Evolutionary conservation across 2,113 vertebrate genomes (phyloP).

Genomic region (Nothobranchius kuhntae): DNA sequence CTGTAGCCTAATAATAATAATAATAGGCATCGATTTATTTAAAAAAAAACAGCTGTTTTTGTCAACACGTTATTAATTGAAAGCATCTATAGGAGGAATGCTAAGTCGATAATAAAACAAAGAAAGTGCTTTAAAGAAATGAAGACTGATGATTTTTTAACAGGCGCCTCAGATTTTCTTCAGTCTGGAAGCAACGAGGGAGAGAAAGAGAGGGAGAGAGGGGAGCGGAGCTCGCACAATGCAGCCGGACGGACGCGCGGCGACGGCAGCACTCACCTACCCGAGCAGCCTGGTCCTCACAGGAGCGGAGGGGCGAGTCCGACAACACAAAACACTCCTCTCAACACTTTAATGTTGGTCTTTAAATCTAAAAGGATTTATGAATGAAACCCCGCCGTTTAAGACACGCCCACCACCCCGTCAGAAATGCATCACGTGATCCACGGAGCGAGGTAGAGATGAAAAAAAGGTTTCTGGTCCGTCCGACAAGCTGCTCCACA

Average conservation of each 20-base stretch:
- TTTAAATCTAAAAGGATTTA: slow-evolving; percentile 79
- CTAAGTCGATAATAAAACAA: no score
- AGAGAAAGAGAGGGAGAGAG: background rate
- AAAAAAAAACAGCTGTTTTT: slow-evolving; percentile 9
- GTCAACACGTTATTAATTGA: background rate
- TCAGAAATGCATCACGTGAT: slow-evolving; percentile 72
- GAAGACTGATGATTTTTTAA: slow-evolving; percentile 18
- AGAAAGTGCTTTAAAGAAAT: no score
- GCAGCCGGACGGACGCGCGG: slow-evolving; percentile 16
- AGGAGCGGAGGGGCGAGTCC: slow-evolving; percentile 44
- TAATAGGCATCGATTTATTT: slow-evolving; percentile 1
- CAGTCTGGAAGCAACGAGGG: slow-evolving; percentile 18
- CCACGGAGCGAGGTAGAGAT: slow-evolving; percentile 50
- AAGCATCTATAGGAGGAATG: background rate
- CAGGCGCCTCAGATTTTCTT: slow-evolving; percentile 32
- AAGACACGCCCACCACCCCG: slow-evolving; percentile 78
- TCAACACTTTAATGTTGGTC: slow-evolving; percentile 73
- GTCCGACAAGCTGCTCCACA: no score
- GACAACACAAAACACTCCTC: slow-evolving; percentile 47
- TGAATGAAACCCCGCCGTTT: slow-evolving; percentile 80
- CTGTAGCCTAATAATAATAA: slow-evolving; percentile 12
- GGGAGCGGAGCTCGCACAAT: background rate
- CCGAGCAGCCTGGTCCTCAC: slow-evolving; percentile 64
- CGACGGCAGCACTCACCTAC: slow-evolving; percentile 72
- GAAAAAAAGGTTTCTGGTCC: background rate